Evolutionary conservation across 2,113 vertebrate species (phyloP).

Genomic region (Hippocampus comes): DNA sequence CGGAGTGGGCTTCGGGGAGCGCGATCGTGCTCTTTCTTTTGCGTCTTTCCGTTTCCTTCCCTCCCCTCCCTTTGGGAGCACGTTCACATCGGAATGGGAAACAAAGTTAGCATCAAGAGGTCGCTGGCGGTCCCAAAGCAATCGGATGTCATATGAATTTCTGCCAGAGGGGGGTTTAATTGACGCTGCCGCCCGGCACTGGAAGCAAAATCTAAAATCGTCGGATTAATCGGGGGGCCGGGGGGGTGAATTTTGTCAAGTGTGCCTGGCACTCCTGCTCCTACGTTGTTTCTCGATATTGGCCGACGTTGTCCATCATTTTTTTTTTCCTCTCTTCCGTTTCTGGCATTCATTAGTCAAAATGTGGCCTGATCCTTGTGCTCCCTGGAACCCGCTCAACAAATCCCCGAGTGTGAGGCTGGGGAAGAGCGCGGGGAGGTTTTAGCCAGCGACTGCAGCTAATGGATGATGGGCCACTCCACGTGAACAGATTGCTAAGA

Average conservation of each 20-base stretch:
- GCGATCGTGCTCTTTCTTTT: background rate
- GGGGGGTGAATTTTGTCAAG: constrained; percentile 78
- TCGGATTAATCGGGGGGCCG: constrained; percentile 80
- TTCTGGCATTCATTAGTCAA: constrained; percentile 63
- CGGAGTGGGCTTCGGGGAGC: background rate
- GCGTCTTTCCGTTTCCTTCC: background rate
- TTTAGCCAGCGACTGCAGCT: constrained; percentile 50
- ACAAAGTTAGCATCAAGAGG: constrained; percentile 80
- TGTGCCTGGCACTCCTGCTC: constrained; percentile 54
- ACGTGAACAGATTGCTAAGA: constrained; percentile 28
- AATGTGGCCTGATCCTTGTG: constrained; percentile 34
- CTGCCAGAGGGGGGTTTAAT: constrained; percentile 82
- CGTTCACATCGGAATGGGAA: constrained; percentile 91
- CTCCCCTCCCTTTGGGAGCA: constrained; percentile 33
- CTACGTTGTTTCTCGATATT: constrained; percentile 21
- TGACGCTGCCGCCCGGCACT: constrained; percentile 84
- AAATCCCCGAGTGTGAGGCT: constrained; percentile 38
- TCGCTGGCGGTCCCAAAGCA: constrained; percentile 82
- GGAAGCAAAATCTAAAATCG: constrained; percentile 82
- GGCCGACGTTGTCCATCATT: constrained; percentile 45
- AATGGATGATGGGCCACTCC: constrained; percentile 28
- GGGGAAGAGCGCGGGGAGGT: constrained; percentile 42
- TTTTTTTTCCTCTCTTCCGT: constrained; percentile 15
- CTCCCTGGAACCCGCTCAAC: constrained; percentile 50
- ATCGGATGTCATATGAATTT: constrained; percentile 96